These are phyloP conservation scores for Rhagonycha fulva DNA, from an alignment of 2,888 invertebrate species.

Conservation along the genomic window DNA sequence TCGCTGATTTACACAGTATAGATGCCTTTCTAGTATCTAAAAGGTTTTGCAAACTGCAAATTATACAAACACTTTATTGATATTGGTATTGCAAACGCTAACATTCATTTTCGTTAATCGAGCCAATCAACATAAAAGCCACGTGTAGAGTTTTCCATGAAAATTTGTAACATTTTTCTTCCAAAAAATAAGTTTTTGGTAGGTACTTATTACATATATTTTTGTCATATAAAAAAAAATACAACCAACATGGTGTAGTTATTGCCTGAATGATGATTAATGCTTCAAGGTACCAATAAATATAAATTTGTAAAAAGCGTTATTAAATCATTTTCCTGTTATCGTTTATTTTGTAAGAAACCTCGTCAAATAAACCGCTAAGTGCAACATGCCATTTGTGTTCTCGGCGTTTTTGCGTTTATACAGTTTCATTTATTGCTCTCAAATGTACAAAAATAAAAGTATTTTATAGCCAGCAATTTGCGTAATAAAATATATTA, in stretches of 20 bases:
- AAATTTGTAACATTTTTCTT: neutral
- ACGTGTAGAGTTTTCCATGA: neutral
- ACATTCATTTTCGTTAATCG: no score
- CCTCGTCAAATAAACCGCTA: neutral
- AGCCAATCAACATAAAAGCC: neutral
- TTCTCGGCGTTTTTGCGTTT: neutral
- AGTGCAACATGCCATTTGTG: neutral
- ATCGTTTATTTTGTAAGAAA: neutral
- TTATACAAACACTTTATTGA: no score
- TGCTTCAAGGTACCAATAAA: neutral
- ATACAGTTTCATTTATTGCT: neutral
- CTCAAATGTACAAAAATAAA: neutral
- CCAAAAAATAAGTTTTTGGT: no score
- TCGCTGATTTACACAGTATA: neutral
- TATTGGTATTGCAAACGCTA: no score
- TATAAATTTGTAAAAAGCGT: neutral
- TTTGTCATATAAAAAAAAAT: no score
- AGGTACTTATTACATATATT: no score
- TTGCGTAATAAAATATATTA: slow-evolving; percentile 4
- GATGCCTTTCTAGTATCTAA: no score
- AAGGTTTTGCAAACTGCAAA: no score
- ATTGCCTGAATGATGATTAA: neutral
- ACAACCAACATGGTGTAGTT: neutral
- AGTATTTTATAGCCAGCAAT: neutral
- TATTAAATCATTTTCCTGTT: neutral